Evolutionary conservation across 2,888 invertebrate genomes (phyloP).

Genomic region (Drosophila anomelani): DNA sequence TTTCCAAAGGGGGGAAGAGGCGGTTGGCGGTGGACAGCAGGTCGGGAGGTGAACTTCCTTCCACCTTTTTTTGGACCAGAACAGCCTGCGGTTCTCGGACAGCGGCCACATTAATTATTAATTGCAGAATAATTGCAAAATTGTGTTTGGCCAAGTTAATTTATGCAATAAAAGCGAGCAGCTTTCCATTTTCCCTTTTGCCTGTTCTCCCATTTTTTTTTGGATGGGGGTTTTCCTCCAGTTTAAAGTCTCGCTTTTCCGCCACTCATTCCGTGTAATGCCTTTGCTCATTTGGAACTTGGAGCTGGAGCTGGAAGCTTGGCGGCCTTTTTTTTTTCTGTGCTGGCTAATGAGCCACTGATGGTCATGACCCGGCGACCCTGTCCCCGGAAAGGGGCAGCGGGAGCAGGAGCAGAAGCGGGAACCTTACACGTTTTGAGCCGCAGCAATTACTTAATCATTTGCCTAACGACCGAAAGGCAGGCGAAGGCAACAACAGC

Average conservation of each 20-base stretch:
- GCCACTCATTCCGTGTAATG: conserved; percentile 39
- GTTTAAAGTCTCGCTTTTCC: conserved; percentile 21
- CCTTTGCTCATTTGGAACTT: conserved; percentile 41
- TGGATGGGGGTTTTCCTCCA: not conserved
- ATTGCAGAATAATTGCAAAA: conserved; percentile 81
- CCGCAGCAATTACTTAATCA: conserved; percentile 64
- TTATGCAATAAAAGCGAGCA: conserved; percentile 72
- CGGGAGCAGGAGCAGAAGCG: not conserved
- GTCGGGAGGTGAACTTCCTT: no score
- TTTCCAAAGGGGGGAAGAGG: not conserved
- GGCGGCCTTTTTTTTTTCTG: conserved; percentile 19
- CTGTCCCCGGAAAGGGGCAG: conserved; percentile 8
- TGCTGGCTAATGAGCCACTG: conserved; percentile 61
- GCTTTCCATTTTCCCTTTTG: conserved; percentile 2
- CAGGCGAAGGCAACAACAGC: conserved; percentile 41
- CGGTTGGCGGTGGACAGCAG: no score
- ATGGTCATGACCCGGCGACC: conserved; percentile 46
- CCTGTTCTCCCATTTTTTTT: not conserved
- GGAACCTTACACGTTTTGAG: conserved; percentile 8
- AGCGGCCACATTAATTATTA: conserved; percentile 75
- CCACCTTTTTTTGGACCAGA: no score
- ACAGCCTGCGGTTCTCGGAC: conserved; percentile 21
- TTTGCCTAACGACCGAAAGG: conserved; percentile 56
- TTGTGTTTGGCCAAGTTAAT: conserved; percentile 79
- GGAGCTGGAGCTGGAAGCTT: not conserved